phyloP scores from a whole-genome alignment of 2,113 vertebrate genomes.

The Lepisosteus oculatus region DNA sequence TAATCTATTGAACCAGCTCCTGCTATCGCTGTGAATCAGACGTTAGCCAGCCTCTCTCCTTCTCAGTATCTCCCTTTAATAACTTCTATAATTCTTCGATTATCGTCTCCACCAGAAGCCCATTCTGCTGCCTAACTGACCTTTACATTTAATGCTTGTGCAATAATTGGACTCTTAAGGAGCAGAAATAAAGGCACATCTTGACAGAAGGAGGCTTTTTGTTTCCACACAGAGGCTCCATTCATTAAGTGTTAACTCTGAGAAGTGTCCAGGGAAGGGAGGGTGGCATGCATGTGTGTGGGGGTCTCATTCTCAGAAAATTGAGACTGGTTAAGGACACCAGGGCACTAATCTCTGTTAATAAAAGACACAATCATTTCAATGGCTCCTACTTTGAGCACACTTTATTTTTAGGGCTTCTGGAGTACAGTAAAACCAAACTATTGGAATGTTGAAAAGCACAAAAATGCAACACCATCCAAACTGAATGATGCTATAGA shows the following conservation, averaged over 20 bases:
- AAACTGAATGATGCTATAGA: too few species aligned
- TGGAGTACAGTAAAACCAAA: too few species aligned
- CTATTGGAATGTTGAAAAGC: too few species aligned
- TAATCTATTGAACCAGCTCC: slow-evolving; percentile 22
- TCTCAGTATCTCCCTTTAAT: slow-evolving; percentile 40
- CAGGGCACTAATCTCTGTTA: too few species aligned
- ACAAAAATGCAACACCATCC: too few species aligned
- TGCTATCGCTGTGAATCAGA: slow-evolving; percentile 30
- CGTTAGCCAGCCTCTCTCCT: slow-evolving; percentile 19
- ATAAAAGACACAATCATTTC: too few species aligned
- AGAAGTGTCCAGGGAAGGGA: not conserved
- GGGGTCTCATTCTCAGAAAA: too few species aligned
- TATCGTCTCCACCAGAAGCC: slow-evolving; percentile 47
- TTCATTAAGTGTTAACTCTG: not conserved
- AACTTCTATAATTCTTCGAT: slow-evolving; percentile 48
- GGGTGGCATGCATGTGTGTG: too few species aligned
- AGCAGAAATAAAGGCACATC: slow-evolving; percentile 22
- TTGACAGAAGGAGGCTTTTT: slow-evolving; percentile 15
- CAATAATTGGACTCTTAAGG: slow-evolving; percentile 41
- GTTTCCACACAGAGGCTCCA: not conserved
- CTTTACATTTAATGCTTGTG: slow-evolving; percentile 43
- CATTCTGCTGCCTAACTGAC: slow-evolving; percentile 42
- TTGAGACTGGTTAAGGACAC: too few species aligned
- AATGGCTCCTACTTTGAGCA: too few species aligned
- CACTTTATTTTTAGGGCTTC: too few species aligned